A percentile compares a stretch with the other conserved stretches of the same genome.
Evolutionary conservation across 2,113 vertebrate species (phyloP).

Genomic region (Ammodramus savannarum): DNA sequence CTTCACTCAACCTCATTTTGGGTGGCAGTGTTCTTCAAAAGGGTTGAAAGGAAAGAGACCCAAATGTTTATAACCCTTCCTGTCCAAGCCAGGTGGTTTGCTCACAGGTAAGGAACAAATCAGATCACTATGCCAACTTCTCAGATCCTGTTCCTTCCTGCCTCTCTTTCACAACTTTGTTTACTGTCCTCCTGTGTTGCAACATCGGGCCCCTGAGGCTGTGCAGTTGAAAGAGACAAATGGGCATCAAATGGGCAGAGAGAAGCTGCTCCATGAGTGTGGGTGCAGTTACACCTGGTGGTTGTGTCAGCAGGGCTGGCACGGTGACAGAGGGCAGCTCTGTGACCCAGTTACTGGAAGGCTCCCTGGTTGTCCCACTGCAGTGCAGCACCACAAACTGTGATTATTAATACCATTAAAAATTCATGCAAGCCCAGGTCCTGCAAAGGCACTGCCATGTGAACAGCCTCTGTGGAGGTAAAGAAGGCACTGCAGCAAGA

Average conservation of each 20-base stretch:
- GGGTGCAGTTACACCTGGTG: background rate
- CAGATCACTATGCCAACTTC: background rate
- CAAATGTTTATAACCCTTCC: background rate
- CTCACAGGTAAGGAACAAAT: background rate
- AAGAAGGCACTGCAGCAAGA: background rate
- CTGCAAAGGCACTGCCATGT: slow-evolving; percentile 1
- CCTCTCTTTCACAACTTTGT: background rate
- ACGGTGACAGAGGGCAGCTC: background rate
- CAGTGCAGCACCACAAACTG: background rate
- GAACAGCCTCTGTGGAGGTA: background rate
- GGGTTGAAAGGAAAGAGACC: background rate
- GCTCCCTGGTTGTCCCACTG: background rate
- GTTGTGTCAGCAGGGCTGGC: background rate
- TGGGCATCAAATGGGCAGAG: background rate
- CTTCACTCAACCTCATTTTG: background rate
- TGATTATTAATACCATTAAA: slow-evolving; percentile 4
- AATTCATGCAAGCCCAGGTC: slow-evolving; percentile 14
- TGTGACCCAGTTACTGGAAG: background rate
- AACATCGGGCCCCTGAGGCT: background rate
- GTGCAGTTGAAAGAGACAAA: background rate
- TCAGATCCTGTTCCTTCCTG: background rate
- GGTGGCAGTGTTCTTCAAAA: background rate
- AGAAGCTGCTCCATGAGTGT: background rate
- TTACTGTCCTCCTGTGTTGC: background rate
- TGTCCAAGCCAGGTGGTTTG: background rate